Evolutionary conservation across 1,140 invertebrate species (phyloP).

Genomic region (Calliopsis andreniformis): DNA sequence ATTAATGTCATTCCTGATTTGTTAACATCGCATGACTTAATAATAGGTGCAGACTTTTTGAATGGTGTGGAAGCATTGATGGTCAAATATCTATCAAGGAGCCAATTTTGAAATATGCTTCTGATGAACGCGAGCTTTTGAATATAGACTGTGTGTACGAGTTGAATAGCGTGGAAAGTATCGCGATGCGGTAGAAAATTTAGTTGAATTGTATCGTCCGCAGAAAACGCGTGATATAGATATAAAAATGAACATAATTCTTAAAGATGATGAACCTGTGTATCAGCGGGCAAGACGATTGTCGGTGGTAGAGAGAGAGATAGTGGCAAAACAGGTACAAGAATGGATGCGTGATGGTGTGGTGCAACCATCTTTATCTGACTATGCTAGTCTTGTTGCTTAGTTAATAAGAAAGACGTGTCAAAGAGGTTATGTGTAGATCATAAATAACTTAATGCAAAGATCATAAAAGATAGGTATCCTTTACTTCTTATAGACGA

Average conservation of each 20-base stretch:
- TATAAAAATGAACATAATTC: slow-evolving; percentile 3
- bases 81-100: too few relatives aligned
- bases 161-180: too few relatives aligned
- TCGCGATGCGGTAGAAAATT: too few relatives aligned
- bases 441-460: not conserved
- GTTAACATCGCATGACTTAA: too few relatives aligned
- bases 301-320: not conserved
- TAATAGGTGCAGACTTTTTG: too few relatives aligned
- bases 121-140: too few relatives aligned
- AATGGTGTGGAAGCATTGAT: too few relatives aligned
- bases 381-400: not conserved
- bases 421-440: not conserved
- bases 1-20: too few relatives aligned
- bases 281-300: not conserved
- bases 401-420: not conserved
- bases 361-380: not conserved
- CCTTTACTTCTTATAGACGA: slow-evolving; percentile 2
- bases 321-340: not conserved
- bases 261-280: slow-evolving; percentile 2
- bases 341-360: not conserved
- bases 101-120: too few relatives aligned
- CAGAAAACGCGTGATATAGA: too few relatives aligned
- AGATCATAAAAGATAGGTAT: not conserved
- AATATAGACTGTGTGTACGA: too few relatives aligned
- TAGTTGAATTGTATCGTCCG: too few relatives aligned